Conservation (phyloP, 1,140 invertebrate genomes). For the Penaeus indicus region DNA sequence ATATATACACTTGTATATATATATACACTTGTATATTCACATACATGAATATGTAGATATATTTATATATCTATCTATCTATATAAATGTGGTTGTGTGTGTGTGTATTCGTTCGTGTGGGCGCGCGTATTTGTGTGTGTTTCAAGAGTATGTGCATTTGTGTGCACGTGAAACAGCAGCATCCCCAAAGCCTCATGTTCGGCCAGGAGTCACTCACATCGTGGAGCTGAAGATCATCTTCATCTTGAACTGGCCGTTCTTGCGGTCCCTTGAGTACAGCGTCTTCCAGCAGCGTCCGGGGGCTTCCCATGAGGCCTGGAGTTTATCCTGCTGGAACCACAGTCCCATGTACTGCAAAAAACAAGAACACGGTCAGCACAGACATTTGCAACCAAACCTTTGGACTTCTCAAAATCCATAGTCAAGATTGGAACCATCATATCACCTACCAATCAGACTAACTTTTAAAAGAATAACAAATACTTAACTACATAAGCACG, state of each 20-base stretch:
- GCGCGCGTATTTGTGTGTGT: too few species aligned
- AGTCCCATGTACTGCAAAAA: constrained; percentile 59
- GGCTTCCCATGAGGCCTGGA: constrained; percentile 59
- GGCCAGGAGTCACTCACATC: constrained; percentile 41
- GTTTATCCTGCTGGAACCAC: constrained; percentile 66
- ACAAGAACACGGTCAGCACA: background rate
- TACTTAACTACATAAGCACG: too few species aligned
- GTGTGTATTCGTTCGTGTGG: too few species aligned
- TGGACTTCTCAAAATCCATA: background rate
- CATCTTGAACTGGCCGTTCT: constrained; percentile 63
- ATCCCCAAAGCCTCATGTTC: background rate
- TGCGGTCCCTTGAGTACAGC: constrained; percentile 56
- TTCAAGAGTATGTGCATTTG: too few species aligned
- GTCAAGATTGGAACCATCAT: background rate
- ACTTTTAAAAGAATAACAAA: too few species aligned
- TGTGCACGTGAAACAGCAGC: background rate
- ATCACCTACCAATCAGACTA: too few species aligned
- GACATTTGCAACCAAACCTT: background rate
- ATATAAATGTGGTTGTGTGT: too few species aligned
- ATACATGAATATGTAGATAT: too few species aligned
- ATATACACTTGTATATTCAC: too few species aligned
- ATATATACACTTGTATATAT: too few species aligned
- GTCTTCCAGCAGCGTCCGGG: constrained; percentile 65
- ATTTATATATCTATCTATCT: too few species aligned
- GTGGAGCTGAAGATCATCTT: constrained; percentile 64